Percentiles rank a stretch among this genome's conserved stretches.
Evolutionary conservation across 2,797 vertebrate genomes (phyloP).

Genomic region (Odontamblyopus lacepedii): DNA sequence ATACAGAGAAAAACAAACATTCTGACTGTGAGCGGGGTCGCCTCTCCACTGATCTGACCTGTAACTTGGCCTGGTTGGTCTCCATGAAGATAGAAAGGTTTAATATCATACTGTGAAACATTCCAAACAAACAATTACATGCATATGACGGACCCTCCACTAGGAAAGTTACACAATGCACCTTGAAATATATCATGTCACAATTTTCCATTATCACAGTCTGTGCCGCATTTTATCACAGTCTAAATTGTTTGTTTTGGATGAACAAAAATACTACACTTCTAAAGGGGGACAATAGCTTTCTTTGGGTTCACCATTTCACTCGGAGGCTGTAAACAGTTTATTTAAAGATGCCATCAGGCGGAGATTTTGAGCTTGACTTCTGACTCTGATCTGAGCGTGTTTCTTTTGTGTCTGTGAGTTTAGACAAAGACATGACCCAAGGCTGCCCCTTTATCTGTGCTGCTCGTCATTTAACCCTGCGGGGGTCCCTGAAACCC

Average conservation of each 20-base stretch:
- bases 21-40: too few relatives aligned
- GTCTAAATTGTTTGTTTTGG: not conserved
- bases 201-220: too few relatives aligned
- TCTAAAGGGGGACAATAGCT: too few relatives aligned
- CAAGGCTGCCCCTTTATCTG: conserved; percentile 40
- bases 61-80: too few relatives aligned
- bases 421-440: conserved; percentile 26
- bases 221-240: not conserved
- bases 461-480: conserved; percentile 44
- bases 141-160: too few relatives aligned
- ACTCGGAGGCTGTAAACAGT: not conserved
- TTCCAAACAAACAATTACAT: too few relatives aligned
- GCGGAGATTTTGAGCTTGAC: conserved; percentile 1
- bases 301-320: not conserved
- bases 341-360: not conserved
- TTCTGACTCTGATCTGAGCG: conserved; percentile 18
- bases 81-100: too few relatives aligned
- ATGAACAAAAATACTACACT: not conserved
- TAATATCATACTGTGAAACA: too few relatives aligned
- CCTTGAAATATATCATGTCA: too few relatives aligned
- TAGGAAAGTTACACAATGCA: too few relatives aligned
- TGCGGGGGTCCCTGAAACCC: conserved; percentile 58
- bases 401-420: conserved; percentile 37
- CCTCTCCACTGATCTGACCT: too few relatives aligned
- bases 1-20: too few relatives aligned